Percentiles rank a stretch among this genome's conserved stretches.
Conservation (phyloP, 2,797 vertebrate genomes). For the Distichodus sexfasciatus region DNA sequence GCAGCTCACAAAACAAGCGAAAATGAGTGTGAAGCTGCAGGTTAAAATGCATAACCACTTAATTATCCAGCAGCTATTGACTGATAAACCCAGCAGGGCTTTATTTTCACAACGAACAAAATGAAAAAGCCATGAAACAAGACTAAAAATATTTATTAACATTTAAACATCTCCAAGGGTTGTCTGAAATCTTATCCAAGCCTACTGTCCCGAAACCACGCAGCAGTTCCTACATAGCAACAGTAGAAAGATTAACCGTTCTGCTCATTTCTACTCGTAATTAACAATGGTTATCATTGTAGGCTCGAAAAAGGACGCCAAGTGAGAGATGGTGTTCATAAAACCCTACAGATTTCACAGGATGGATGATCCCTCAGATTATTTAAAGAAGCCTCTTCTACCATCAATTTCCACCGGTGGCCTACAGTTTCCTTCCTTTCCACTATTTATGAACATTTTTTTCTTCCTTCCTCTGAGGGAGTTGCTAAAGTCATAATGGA, state of each 20-base stretch:
- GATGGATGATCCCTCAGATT: constrained; percentile 29
- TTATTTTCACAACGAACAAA: not conserved
- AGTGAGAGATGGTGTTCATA: constrained; percentile 19
- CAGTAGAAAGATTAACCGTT: not conserved
- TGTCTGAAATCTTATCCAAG: not conserved
- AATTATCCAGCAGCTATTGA: constrained; percentile 19
- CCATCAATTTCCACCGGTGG: constrained; percentile 23
- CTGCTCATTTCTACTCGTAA: constrained; percentile 5
- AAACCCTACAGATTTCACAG: not conserved
- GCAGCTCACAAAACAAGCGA: constrained; percentile 25
- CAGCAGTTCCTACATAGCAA: not conserved
- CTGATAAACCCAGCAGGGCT: constrained; percentile 3
- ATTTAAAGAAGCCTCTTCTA: constrained; percentile 34
- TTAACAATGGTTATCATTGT: constrained; percentile 24
- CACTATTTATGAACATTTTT: constrained; percentile 3
- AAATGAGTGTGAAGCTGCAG: constrained; percentile 10
- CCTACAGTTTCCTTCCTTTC: constrained; percentile 9
- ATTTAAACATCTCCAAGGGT: constrained; percentile 53
- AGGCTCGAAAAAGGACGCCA: constrained; percentile 3
- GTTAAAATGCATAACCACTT: constrained; percentile 24
- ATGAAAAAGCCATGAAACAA: not conserved
- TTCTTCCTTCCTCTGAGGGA: not conserved
- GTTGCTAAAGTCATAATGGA: constrained; percentile 13
- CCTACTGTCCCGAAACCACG: not conserved
- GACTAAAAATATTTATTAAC: constrained; percentile 15